A percentile compares a stretch with the other conserved stretches of the same genome.
Evolutionary conservation across 2,797 vertebrate genomes (phyloP).

Genomic region (Hypotaenidia philippensis): DNA sequence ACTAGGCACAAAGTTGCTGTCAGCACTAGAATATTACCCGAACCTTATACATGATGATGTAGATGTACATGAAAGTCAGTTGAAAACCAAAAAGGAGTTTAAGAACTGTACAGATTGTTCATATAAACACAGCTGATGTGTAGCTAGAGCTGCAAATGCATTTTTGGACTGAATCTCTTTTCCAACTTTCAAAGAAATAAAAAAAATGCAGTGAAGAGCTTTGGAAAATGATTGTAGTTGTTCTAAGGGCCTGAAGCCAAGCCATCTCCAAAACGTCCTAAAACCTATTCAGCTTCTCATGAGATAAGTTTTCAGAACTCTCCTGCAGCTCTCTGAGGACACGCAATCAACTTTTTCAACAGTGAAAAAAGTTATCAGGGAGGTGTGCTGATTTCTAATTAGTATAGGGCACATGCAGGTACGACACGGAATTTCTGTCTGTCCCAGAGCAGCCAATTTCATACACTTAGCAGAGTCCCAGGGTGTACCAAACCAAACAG

Average conservation of each 20-base stretch:
- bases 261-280: not conserved
- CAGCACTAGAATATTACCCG: not conserved
- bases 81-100: not conserved
- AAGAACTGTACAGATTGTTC: not conserved
- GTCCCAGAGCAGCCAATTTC: not conserved
- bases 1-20: not conserved
- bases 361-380: not conserved
- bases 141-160: not conserved
- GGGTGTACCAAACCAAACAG: not conserved
- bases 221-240: not conserved
- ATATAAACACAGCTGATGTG: not conserved
- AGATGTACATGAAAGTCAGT: not conserved
- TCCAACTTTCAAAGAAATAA: not conserved
- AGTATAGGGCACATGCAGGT: not conserved
- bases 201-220: not conserved
- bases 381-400: not conserved
- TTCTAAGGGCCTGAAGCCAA: not conserved
- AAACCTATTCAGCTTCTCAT: not conserved
- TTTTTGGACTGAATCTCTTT: not conserved
- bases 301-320: not conserved
- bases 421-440: accelerated
- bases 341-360: not conserved
- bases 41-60: not conserved
- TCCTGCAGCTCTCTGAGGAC: not conserved
- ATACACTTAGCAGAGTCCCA: not conserved